Evolutionary conservation across 2,797 vertebrate genomes (phyloP).

Genomic region (Pangasius krempfi): DNA sequence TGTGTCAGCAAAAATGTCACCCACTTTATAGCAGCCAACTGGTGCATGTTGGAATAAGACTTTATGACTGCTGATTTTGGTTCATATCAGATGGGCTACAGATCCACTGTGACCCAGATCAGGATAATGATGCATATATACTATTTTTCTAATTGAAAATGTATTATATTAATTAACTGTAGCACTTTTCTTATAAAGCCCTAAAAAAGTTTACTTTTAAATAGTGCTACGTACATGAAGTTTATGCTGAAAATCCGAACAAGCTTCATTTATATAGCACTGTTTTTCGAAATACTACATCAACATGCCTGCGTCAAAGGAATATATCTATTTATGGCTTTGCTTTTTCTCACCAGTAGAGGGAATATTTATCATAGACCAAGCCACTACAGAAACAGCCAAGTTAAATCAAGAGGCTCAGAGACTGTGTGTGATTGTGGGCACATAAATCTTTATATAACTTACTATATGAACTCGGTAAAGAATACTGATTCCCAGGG

Average conservation of each 20-base stretch:
- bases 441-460: slow-evolving; percentile 16
- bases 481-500: slow-evolving; percentile 93
- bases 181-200: slow-evolving; percentile 8
- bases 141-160: neutral
- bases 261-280: neutral
- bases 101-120: neutral
- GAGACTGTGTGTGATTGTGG: slow-evolving; percentile 10
- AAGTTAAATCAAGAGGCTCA: neutral
- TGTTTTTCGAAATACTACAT: slow-evolving; percentile 6
- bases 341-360: slow-evolving; percentile 21
- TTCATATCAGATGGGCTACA: neutral
- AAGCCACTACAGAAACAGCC: neutral
- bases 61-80: neutral
- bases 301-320: neutral
- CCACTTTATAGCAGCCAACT: neutral
- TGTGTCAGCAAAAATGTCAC: slow-evolving; percentile 2
- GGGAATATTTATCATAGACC: slow-evolving; percentile 31
- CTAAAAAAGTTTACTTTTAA: neutral
- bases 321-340: slow-evolving; percentile 28
- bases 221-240: neutral
- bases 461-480: slow-evolving; percentile 92
- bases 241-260: neutral
- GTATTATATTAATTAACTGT: neutral
- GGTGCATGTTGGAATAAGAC: neutral
- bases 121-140: neutral